Percentiles rank a stretch among this genome's conserved stretches.
Evolutionary conservation across 2,888 invertebrate genomes (phyloP).

Genomic region (Stratiomys singularior): DNA sequence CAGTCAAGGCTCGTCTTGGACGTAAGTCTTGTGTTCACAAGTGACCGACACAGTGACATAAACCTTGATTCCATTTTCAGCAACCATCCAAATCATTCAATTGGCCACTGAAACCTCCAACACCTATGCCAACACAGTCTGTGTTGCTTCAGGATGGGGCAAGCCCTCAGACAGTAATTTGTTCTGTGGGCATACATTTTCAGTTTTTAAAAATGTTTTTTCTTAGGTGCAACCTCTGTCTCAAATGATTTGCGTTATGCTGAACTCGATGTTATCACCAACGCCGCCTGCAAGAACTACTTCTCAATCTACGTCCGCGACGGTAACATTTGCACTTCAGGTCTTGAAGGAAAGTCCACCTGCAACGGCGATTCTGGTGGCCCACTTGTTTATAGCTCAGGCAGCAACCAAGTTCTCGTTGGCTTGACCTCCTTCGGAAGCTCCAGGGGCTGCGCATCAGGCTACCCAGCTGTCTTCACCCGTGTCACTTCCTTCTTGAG

Average conservation of each 20-base stretch:
- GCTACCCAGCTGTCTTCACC: conserved; percentile 48
- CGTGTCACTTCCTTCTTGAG: conserved; percentile 25
- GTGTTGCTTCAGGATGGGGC: conserved; percentile 37
- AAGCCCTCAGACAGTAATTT: conserved; percentile 2
- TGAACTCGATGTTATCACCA: conserved; percentile 6
- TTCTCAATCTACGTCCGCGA: conserved; percentile 10
- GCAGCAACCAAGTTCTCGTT: conserved; percentile 59
- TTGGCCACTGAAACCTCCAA: neutral
- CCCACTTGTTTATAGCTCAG: conserved; percentile 57
- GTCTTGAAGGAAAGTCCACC: conserved; percentile 61
- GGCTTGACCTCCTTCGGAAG: conserved; percentile 64
- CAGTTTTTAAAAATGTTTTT: neutral
- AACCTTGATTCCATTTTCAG: neutral
- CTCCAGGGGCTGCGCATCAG: conserved; percentile 60
- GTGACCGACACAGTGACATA: neutral
- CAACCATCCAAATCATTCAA: conserved; percentile 1
- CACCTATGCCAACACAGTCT: neutral
- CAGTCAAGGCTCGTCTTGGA: conserved; percentile 20
- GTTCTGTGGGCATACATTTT: neutral
- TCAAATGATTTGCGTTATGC: conserved; percentile 19
- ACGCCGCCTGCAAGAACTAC: neutral
- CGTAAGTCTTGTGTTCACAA: neutral
- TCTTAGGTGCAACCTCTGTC: neutral
- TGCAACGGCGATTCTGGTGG: conserved; percentile 67
- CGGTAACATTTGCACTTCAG: conserved; percentile 63